Conservation (phyloP, 2,888 invertebrate genomes). For the Chrysotoxum bicinctum region DNA sequence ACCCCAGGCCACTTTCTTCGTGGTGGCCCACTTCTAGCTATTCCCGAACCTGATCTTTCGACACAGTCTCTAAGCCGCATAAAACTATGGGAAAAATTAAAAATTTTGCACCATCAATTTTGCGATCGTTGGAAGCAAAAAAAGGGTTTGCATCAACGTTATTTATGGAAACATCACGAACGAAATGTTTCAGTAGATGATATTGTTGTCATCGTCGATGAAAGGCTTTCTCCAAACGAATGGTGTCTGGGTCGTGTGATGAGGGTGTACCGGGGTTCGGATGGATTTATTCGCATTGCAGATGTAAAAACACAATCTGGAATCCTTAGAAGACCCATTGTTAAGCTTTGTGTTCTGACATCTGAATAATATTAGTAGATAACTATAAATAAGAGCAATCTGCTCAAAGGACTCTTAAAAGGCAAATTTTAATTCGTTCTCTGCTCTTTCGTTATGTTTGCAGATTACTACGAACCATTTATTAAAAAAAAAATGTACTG, state of each 20-base stretch:
- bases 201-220: background rate
- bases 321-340: background rate
- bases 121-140: conserved; percentile 3
- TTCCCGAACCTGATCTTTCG: background rate
- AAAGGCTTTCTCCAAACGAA: background rate
- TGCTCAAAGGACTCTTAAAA: too few species aligned
- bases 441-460: too few species aligned
- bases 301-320: background rate
- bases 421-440: too few species aligned
- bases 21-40: background rate
- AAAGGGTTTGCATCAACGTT: background rate
- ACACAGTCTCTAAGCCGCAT: background rate
- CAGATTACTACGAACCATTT: too few species aligned
- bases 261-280: background rate
- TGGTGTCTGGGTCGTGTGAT: background rate
- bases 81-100: conserved; percentile 1
- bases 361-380: background rate
- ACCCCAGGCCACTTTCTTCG: conserved; percentile 9
- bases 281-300: background rate
- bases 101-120: background rate
- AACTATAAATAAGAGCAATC: background rate
- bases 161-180: background rate
- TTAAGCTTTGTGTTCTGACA: background rate
- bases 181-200: background rate
- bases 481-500: too few species aligned